Conservation (phyloP, 2,797 vertebrate genomes). For the Molossus molossus region DNA sequence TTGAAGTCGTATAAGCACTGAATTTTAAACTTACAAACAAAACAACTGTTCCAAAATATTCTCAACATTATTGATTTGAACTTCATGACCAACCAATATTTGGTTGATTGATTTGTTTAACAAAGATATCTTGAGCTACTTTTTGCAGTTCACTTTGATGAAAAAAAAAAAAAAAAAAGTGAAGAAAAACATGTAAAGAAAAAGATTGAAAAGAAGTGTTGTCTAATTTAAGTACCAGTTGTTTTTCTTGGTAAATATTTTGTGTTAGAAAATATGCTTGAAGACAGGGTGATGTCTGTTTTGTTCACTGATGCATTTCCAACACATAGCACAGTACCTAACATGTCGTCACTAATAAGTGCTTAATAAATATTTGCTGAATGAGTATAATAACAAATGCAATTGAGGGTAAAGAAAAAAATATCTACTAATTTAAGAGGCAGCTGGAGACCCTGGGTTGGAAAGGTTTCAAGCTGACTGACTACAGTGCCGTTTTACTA, state of each 20-base stretch:
- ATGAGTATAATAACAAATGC: background rate
- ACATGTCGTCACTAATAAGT: background rate
- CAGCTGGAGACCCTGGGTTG: background rate
- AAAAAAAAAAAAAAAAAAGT: slow-evolving; percentile 39
- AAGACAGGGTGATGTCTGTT: background rate
- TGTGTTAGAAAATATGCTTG: slow-evolving; percentile 8
- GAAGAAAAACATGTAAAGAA: slow-evolving; percentile 5
- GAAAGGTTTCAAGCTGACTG: background rate
- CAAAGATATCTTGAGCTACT: background rate
- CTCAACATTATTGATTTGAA: slow-evolving; percentile 8
- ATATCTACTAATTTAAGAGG: slow-evolving; percentile 20
- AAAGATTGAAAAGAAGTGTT: slow-evolving; percentile 19
- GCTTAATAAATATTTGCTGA: slow-evolving; percentile 26
- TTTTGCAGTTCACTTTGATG: slow-evolving; percentile 55
- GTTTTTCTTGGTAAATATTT: slow-evolving; percentile 51
- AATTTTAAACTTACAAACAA: slow-evolving; percentile 20
- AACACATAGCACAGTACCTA: background rate
- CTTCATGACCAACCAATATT: slow-evolving; percentile 55
- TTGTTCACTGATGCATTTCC: background rate
- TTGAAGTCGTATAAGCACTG: background rate
- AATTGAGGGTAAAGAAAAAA: slow-evolving; percentile 22
- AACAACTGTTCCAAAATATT: slow-evolving; percentile 39
- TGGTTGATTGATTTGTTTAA: slow-evolving; percentile 23
- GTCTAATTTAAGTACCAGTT: background rate
- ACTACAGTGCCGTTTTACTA: background rate